Percentiles rank a stretch among this genome's conserved stretches.
Conservation (phyloP, 2,113 vertebrate species). For the Xenopus tropicalis region UCB_Xtro_10.0 CM004451.2:50145501-50146000, state of each 20-base stretch:
- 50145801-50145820: neutral
- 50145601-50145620: neutral
- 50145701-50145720: neutral
- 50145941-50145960: too few relatives aligned
- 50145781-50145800: neutral
- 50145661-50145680: neutral
- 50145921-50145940: too few relatives aligned
- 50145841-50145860: too few relatives aligned
- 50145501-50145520: neutral
- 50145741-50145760: constrained; percentile 8
- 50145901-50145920: too few relatives aligned
- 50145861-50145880: too few relatives aligned
- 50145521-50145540: neutral
- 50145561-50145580: too few relatives aligned
- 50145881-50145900: too few relatives aligned
- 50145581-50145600: neutral
- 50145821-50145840: neutral
- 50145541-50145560: neutral
- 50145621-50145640: neutral
- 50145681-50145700: constrained; percentile 3
- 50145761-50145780: neutral
- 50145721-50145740: neutral
- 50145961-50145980: too few relatives aligned
- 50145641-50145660: neutral
- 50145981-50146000: too few relatives aligned